Base-by-base conservation (phyloP, 2,888 invertebrate species). In the Chironomus riparius region DNA sequence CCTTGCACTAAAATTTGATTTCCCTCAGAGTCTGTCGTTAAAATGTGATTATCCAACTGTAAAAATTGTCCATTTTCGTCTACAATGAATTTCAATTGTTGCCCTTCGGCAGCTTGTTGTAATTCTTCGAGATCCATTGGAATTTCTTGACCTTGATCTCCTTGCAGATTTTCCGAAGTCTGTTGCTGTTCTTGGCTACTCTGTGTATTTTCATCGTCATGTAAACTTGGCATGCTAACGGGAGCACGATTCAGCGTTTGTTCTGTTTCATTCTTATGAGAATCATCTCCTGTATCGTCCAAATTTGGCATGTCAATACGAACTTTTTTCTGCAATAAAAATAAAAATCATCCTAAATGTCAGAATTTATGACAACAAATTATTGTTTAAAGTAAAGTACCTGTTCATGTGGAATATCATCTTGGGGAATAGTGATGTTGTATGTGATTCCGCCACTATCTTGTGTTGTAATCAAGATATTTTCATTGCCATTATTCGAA, bases 281-380 rank as follows among this genome's bases (percentile, higher is more conserved):
- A 68, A 47, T 83, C 83, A 24, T 84, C 84, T 2, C 81, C 81
- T 77, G 83, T 82, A 77, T 85, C 84, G 6, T 21, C 48, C 65
- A 84, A 78, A 50, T 82, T 81, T 0, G 84, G 84, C 84, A 84
- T 84, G 76, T 84, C 84, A 78, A 84, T 84, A 79, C 84, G 83
- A 18, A 83, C 83, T 47, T 61, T 50, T 56, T 76, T 48, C 69
- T 68, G 24, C 47, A 56, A 28, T 6, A 70, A 70, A 47, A 24
- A 24, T 24, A 24, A 24, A 3, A 24, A 24, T 24, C n/a, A n/a
- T n/a, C n/a, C n/a, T n/a, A n/a, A n/a, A n/a, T n/a, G n/a, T n/a
- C n/a, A n/a, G n/a, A n/a, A n/a, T n/a, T n/a, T n/a, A n/a, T n/a
- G 22, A 24, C 2, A 24, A 3, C 2, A 24, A 24, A 24, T 24